Base-by-base conservation (phyloP, 2,888 invertebrate genomes). In the Eristalis intricaria region DNA sequence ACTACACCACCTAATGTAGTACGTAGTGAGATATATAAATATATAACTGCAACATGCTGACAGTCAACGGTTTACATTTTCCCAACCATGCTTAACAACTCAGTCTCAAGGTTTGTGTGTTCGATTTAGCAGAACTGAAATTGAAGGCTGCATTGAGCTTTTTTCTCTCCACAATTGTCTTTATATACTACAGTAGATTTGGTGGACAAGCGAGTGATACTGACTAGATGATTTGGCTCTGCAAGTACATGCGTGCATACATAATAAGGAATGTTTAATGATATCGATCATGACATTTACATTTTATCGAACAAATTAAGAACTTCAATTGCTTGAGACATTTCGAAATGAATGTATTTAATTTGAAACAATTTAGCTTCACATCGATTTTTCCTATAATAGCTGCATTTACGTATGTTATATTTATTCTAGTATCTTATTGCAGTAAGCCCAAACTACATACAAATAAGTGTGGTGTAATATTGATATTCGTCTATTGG, bases 41-140 rank as follows among this genome's bases (percentile, higher is more conserved):
- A 32, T 61, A 65, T 32, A 64, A 68, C 71, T 19, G 19, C 60
- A 61, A 13, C 15, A 60, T 32, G 13, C 23, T 1, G 63, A 13
- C 23, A 69, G 29, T 64, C 50, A 61, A 56, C 60, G 38, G 78
- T 78, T 75, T 58, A 64, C 75, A 79, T 87, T 87, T 87, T 83
- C 66, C 61, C 38, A 77, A 8, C 29, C 26, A 22, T 81, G 70
- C 71, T 75, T 56, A 40, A 74, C 69, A 78, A 61, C 43, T 78
- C 43, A 77, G 81, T 40, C 64, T 83, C 86, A 83, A 87, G 86
- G 83, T 66, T 38, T 75, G 26, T 66, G 61, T 87, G 86, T 79
- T 83, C 86, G 83, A 68, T 87, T 79, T 82, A 82, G 75, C 86
- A 79, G 84, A 84, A 84, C 79, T 65, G 35, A 69, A 73, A 43